Conservation (phyloP, 2,797 vertebrate genomes). For the Geotrypetes seraphini region DNA sequence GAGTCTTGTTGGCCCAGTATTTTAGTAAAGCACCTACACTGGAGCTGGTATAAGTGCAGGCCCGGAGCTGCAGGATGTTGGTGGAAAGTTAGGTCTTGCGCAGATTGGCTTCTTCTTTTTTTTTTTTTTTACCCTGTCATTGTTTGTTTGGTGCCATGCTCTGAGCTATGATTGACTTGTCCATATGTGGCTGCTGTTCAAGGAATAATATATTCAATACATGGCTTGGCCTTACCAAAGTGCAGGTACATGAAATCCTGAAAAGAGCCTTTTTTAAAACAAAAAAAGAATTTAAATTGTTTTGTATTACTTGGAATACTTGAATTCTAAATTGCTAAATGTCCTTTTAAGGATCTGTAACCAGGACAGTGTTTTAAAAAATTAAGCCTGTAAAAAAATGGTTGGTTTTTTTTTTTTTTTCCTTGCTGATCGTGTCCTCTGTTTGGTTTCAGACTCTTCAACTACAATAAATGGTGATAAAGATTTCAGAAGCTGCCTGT, state of each 20-base stretch:
- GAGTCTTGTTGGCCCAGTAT: conserved; percentile 26
- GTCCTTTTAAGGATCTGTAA: conserved; percentile 61
- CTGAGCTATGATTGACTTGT: conserved; percentile 22
- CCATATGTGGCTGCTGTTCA: conserved; percentile 24
- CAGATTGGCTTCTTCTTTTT: conserved; percentile 10
- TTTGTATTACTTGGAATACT: conserved; percentile 67
- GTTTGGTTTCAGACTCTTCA: conserved; percentile 75
- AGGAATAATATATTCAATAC: conserved; percentile 42
- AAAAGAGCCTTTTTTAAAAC: conserved; percentile 32
- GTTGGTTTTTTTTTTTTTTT: conserved; percentile 53
- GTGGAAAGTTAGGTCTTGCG: no score
- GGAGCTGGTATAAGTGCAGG: conserved; percentile 7
- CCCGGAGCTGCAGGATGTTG: conserved; percentile 20
- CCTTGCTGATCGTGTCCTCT: conserved; percentile 69
- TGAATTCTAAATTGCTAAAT: conserved; percentile 50
- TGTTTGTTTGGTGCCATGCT: conserved; percentile 28
- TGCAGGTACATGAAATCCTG: conserved; percentile 45
- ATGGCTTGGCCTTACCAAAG: conserved; percentile 65
- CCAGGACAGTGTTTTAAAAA: conserved; percentile 63
- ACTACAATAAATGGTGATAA: conserved; percentile 90
- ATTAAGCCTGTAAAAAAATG: conserved; percentile 62
- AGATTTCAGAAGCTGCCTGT: conserved; percentile 53
- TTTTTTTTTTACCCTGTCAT: conserved; percentile 37
- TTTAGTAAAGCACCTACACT: conserved; percentile 20
- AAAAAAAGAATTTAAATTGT: conserved; percentile 31